Evolutionary conservation across 2,888 invertebrate species (phyloP), one percentile per base, ranked within the genome.

Genomic region (Alviniconcha strummeri): DNA sequence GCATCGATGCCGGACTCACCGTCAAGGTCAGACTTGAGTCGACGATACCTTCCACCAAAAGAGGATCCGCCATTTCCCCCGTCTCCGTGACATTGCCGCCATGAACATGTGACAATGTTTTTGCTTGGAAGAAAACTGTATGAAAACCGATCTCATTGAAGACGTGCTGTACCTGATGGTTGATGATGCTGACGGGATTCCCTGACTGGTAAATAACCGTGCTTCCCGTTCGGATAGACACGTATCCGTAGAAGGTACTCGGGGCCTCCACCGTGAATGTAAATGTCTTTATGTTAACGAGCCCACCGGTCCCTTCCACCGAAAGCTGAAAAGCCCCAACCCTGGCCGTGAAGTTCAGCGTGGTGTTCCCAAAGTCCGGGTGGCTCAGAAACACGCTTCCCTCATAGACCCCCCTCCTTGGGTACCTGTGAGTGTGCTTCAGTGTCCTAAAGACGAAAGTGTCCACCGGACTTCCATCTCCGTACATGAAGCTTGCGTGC

Each of bases 401-500:
- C 9, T 6, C 13, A 36, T 79, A 79, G 36, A 79, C 36, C 0
- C 60, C 64, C 11, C 78, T 60, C 8, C 5, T 11, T 5, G 64
- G 64, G 64, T 60, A 79, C 11, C 15, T 17, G 60, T 79, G 78
- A 60, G 60, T 60, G 60, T 8, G 60, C 9, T 8, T 60, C 60
- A 60, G 60, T 17, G 55, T 56, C 11, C 5, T 74, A 36, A 81
- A 13, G 60, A 8, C 7, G 1, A 64, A 17, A n/a, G 67, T 17
- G 17, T 67, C 67, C 5, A n/a, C 52, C 36, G 64, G 52, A 67
- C 54, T 79, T 13, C 52, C 67, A 15, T 79, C 79, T 69, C 72
- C 74, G 52, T 81, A 81, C 5, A 19, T 11, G 17, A 81, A 81
- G n/a, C 11, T 74, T 54, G 74, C 81, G 7, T 17, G 6, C 13